Evolutionary conservation across 2,113 vertebrate genomes (phyloP).

Genomic region (Anseranas semipalmata): DNA sequence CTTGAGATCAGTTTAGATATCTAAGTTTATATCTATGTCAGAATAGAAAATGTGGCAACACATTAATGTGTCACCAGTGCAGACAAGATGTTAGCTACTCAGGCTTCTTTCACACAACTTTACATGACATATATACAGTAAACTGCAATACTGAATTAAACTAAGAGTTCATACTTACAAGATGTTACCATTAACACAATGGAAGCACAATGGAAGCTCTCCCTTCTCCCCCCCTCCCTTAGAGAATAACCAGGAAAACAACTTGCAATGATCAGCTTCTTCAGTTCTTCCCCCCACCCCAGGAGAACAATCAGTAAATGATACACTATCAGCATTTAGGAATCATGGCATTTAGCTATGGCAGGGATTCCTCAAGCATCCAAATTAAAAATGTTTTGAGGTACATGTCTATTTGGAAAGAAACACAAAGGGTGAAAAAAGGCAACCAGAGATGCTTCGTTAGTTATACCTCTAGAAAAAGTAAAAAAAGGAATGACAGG

Average conservation of each 20-base stretch:
- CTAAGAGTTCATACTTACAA: background rate
- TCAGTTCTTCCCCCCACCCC: background rate
- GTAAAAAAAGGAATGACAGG: background rate
- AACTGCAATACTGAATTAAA: background rate
- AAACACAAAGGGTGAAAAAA: background rate
- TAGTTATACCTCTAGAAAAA: background rate
- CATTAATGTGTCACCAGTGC: background rate
- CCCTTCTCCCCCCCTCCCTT: fast-evolving
- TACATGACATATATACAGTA: background rate
- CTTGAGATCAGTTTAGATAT: background rate
- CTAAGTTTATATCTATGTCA: background rate
- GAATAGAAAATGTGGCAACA: background rate
- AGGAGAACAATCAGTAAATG: background rate
- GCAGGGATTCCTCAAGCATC: background rate
- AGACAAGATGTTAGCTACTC: background rate
- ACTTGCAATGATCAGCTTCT: background rate
- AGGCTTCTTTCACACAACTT: background rate
- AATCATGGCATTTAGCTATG: background rate
- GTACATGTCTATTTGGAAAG: background rate
- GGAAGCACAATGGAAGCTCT: background rate
- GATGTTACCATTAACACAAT: background rate
- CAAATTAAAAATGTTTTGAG: background rate
- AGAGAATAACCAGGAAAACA: background rate
- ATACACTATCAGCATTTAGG: background rate
- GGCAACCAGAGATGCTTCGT: background rate